Percentiles rank a stretch among this genome's conserved stretches.
Evolutionary conservation across 2,113 vertebrate species (phyloP).

Genomic region (Tragelaphus strepsiceros): DNA sequence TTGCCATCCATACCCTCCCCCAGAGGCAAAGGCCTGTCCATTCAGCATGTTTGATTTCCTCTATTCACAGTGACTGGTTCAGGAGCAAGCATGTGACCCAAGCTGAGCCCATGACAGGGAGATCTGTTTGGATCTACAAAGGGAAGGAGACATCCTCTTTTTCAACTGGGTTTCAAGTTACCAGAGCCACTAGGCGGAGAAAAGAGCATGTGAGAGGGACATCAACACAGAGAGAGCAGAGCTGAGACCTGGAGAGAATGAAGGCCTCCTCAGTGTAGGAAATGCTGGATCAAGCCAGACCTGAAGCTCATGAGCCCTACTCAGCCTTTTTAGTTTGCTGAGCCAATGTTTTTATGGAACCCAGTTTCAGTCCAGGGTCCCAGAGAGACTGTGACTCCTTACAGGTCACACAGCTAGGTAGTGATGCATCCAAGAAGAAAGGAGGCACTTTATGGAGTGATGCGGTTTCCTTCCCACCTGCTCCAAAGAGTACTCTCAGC

Average conservation of each 20-base stretch:
- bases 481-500: neutral
- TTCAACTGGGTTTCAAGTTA: neutral
- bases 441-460: fast-evolving
- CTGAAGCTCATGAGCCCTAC: neutral
- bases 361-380: neutral
- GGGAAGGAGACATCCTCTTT: neutral
- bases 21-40: neutral
- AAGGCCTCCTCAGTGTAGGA: fast-evolving
- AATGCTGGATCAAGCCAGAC: neutral
- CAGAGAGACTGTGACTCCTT: neutral
- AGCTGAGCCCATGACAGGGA: neutral
- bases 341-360: neutral
- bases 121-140: neutral
- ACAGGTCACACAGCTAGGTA: neutral
- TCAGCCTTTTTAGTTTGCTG: neutral
- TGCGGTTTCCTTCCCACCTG: neutral
- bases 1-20: neutral
- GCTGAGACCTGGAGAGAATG: neutral
- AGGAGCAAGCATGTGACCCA: neutral
- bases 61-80: neutral
- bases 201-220: neutral
- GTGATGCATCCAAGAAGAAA: neutral
- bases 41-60: neutral
- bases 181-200: neutral
- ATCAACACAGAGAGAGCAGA: neutral